Base-by-base conservation (phyloP, 2,888 invertebrate species). In the Epinotia nisella region DNA sequence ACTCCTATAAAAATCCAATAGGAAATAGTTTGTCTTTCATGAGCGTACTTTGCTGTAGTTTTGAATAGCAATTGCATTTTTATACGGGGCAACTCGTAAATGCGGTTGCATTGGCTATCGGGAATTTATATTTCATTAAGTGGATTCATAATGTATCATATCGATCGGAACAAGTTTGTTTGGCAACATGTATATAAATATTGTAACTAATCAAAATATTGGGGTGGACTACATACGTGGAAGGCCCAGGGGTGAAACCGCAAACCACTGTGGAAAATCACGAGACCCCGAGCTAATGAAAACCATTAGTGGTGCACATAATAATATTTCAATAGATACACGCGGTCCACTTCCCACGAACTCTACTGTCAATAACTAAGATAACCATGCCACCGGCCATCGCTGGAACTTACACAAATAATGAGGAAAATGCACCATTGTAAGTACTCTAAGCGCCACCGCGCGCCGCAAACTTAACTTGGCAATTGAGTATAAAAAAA, bases 311-410 rank as follows among this genome's bases (percentile, higher is more conserved):
- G 78, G 80, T 75, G 78, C 80, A 81, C 81, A 82, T 86, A 85
- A 85, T 86, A 84, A 86, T 84, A 77, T 75, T 89, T 89, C 86
- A 87, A 87, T 89, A 73, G 53, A 51, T 60, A 86, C 88, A 89
- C 79, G 83, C 78, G 86, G 85, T 83, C 83, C 80, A 84, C 80
- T 89, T 89, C 89, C 88, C 89, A 89, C 88, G 89, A 75, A 78
- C 76, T 81, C 79, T 81, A 85, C 86, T 87, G 87, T 85, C 82
- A 83, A 84, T 81, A 83, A 78, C 76, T 79, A 85, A 79, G 68
- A 73, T 81, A 78, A 49, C 17, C 61, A 75, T 83, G 82, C 86
- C 76, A 69, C 61, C 70, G 77, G 77, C 73, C 70, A 76, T 78
- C 75, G 78, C 74, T 75, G 62, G 75, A 78, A 74, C 76, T 73